Percentiles rank a stretch among this genome's conserved stretches.
phyloP scores from a whole-genome alignment of 2,888 invertebrate genomes.

The Sinodicranocentrus sp. region DNA sequence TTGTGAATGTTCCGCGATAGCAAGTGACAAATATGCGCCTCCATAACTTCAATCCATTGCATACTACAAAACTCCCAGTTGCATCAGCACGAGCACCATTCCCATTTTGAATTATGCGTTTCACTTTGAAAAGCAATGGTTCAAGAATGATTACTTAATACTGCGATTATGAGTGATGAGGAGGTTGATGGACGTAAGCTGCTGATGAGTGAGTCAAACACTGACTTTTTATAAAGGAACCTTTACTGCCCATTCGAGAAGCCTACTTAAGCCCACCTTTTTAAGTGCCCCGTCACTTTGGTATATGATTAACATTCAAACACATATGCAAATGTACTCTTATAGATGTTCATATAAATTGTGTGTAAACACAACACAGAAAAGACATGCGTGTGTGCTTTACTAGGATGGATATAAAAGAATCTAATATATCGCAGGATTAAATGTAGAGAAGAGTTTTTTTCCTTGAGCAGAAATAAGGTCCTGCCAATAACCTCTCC shows the following conservation, averaged over 20 bases:
- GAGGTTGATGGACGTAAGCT: slow-evolving; percentile 27
- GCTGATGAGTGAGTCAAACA: slow-evolving; percentile 8
- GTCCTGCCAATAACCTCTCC: slow-evolving; percentile 67
- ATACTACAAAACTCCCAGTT: background rate
- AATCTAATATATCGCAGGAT: background rate
- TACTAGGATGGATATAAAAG: background rate
- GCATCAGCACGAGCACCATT: slow-evolving; percentile 16
- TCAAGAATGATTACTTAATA: slow-evolving; percentile 54
- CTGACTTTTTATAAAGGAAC: background rate
- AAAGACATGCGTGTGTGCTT: slow-evolving; percentile 13
- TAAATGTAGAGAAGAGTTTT: background rate
- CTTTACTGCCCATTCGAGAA: background rate
- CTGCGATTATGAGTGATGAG: slow-evolving; percentile 43
- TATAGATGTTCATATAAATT: background rate
- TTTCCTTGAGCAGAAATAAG: slow-evolving; percentile 66
- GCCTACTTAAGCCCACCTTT: slow-evolving; percentile 22
- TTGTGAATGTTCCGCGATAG: background rate
- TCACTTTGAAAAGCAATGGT: slow-evolving; percentile 37
- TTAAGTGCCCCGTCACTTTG: slow-evolving; percentile 8
- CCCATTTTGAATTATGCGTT: slow-evolving; percentile 48
- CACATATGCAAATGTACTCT: background rate
- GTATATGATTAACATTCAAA: background rate
- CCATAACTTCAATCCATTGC: background rate
- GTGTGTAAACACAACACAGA: background rate
- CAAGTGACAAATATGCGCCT: background rate